phyloP scores from a whole-genome alignment of 2,113 vertebrate genomes.

The Caretta caretta region DNA sequence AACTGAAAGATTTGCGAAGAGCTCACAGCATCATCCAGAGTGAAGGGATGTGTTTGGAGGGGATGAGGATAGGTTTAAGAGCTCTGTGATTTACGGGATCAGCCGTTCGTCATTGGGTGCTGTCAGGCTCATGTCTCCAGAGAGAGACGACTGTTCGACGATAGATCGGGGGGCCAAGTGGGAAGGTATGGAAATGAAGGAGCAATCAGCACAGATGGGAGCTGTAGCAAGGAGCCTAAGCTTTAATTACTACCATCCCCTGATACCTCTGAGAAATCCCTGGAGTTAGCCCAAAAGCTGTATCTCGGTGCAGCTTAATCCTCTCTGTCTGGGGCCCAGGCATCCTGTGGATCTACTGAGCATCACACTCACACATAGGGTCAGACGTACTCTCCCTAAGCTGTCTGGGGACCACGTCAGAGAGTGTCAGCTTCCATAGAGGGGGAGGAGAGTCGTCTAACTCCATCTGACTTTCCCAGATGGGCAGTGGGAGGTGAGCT shows the following conservation, averaged over 20 bases:
- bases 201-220: background rate
- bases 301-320: background rate
- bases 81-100: constrained; percentile 41
- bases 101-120: background rate
- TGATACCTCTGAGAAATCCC: background rate
- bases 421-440: background rate
- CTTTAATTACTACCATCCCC: background rate
- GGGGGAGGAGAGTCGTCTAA: background rate
- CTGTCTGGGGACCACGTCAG: background rate
- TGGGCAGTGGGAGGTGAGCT: background rate
- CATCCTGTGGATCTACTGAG: background rate
- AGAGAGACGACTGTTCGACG: background rate
- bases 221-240: background rate
- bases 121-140: background rate
- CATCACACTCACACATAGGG: fast-evolving
- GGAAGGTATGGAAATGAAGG: background rate
- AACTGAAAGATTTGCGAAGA: constrained; percentile 73
- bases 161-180: background rate
- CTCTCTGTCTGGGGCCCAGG: background rate
- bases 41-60: constrained; percentile 47
- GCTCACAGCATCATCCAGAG: constrained; percentile 34
- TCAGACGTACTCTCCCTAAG: background rate
- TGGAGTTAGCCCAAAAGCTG: background rate
- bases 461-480: background rate
- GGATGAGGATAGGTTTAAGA: constrained; percentile 39